A percentile compares a stretch with the other conserved stretches of the same genome.
phyloP scores from a whole-genome alignment of 2,888 invertebrate species.

The Lithosia quadra region DNA sequence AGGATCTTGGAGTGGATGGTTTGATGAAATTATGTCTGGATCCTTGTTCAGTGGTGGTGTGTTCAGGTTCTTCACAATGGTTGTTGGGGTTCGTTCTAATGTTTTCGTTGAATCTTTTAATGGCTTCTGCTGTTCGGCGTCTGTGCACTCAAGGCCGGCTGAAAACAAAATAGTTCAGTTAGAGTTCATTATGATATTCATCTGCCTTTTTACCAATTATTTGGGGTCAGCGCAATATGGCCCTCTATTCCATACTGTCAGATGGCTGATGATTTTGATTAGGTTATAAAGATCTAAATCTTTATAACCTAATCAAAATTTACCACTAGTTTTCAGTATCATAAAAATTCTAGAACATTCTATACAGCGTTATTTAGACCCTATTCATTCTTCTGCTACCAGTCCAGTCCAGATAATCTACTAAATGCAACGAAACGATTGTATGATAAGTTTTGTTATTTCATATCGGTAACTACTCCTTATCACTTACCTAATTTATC shows the following conservation, averaged over 20 bases:
- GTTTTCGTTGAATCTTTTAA: constrained; percentile 6
- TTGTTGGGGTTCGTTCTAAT: constrained; percentile 3
- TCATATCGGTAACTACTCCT: not conserved
- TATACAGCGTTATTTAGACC: no score
- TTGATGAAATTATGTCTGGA: not conserved
- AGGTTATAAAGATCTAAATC: no score
- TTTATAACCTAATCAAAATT: no score
- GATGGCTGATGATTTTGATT: no score
- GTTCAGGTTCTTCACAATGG: not conserved
- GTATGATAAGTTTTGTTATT: not conserved
- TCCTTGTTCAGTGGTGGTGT: not conserved
- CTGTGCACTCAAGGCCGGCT: not conserved
- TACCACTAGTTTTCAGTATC: no score
- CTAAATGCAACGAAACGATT: no score
- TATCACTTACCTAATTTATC: constrained; percentile 73
- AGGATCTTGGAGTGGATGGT: constrained; percentile 13
- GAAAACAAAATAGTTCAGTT: not conserved
- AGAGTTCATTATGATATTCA: not conserved
- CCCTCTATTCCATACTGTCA: not conserved
- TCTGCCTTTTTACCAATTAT: not conserved
- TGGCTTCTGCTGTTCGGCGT: not conserved
- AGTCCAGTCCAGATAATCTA: no score
- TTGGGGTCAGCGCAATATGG: not conserved
- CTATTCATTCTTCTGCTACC: no score
- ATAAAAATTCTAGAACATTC: no score